Evolutionary conservation across 2,888 invertebrate genomes (phyloP).

Genomic region (Antheraea yamamai): DNA sequence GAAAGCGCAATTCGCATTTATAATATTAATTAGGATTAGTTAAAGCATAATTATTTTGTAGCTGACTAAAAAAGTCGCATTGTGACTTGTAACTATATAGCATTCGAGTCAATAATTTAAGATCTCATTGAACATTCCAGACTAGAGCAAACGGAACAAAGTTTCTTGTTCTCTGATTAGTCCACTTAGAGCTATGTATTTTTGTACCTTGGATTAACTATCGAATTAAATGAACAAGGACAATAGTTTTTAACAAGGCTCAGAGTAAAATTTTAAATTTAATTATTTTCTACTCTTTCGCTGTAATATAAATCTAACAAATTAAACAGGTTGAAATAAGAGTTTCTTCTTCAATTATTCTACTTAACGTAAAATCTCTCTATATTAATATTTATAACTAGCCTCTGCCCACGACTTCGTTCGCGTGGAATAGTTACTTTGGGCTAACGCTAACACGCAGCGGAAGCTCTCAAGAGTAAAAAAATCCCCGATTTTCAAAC

Average conservation of each 20-base stretch:
- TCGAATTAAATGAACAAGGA: neutral
- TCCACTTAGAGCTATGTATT: neutral
- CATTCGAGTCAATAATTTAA: neutral
- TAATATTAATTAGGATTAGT: too few relatives aligned
- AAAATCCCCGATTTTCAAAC: too few relatives aligned
- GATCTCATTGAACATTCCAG: neutral
- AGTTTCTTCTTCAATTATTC: too few relatives aligned
- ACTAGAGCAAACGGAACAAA: neutral
- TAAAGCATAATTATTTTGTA: too few relatives aligned
- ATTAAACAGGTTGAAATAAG: neutral
- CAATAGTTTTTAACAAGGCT: neutral
- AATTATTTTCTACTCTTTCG: neutral
- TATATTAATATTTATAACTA: neutral
- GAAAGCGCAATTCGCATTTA: too few relatives aligned
- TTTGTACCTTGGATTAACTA: neutral
- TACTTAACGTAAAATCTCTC: neutral
- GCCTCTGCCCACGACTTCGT: too few relatives aligned
- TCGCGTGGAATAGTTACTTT: too few relatives aligned
- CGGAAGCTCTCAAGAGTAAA: too few relatives aligned
- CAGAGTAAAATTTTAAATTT: neutral
- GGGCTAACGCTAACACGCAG: too few relatives aligned
- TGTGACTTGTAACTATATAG: neutral
- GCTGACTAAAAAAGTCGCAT: neutral
- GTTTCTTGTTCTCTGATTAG: slow-evolving; percentile 6
- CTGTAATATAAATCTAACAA: neutral